These are phyloP conservation scores for Sebastes hopkinsi DNA, from an alignment of 2,797 vertebrate genomes.

Conservation along the genomic window DNA sequence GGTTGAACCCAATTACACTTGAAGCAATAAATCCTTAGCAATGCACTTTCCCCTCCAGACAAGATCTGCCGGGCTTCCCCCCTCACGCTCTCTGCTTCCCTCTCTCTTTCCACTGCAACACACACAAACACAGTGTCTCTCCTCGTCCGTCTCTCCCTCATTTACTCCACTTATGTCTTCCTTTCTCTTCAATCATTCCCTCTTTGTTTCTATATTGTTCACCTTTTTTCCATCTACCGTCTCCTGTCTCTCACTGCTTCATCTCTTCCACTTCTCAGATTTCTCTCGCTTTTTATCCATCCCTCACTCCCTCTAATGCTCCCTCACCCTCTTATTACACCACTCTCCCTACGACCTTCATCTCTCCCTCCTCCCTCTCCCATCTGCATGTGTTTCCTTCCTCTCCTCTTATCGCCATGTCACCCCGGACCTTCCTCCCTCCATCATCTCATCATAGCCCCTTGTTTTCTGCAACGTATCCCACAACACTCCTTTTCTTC, in stretches of 20 bases:
- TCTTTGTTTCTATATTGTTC: constrained; percentile 6
- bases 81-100: background rate
- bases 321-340: constrained; percentile 33
- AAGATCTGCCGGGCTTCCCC: constrained; percentile 71
- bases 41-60: constrained; percentile 80
- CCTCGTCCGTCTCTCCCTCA: constrained; percentile 12
- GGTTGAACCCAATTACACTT: constrained; percentile 85
- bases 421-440: background rate
- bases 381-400: constrained; percentile 1
- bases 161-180: constrained; percentile 13
- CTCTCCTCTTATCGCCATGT: background rate
- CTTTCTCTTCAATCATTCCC: constrained; percentile 26
- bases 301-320: constrained; percentile 20
- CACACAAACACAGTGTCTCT: constrained; percentile 7
- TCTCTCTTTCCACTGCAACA: constrained; percentile 12
- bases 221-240: background rate
- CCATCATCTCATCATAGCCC: background rate
- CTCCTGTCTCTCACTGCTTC: background rate
- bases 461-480: background rate
- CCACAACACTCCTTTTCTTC: background rate
- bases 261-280: background rate
- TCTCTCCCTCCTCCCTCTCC: background rate
- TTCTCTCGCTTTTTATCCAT: constrained; percentile 8
- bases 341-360: constrained; percentile 50
- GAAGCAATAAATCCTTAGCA: constrained; percentile 83